Conservation (phyloP, 2,113 vertebrate genomes). For the Struthio camelus region DNA sequence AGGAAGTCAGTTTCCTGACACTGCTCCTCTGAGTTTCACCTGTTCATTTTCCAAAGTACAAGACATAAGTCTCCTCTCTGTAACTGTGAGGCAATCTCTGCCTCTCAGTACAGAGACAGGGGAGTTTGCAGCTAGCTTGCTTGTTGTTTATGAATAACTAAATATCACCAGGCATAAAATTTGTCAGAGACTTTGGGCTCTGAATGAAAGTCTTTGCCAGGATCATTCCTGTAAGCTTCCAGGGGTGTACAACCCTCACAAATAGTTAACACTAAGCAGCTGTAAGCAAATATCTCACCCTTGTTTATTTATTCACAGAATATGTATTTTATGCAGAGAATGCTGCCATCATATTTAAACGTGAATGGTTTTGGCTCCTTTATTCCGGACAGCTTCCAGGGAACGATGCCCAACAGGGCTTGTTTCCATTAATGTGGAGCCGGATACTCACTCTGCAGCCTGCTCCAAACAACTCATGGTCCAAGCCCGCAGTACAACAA, state of each 20-base stretch:
- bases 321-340: neutral
- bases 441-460: neutral
- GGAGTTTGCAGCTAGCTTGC: fast-evolving
- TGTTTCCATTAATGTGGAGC: fast-evolving
- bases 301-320: neutral
- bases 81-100: neutral
- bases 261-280: neutral
- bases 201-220: neutral
- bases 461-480: neutral
- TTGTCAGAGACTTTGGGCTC: neutral
- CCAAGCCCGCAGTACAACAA: neutral
- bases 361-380: neutral
- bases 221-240: neutral
- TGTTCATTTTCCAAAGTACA: neutral
- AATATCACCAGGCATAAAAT: neutral
- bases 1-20: fast-evolving
- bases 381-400: neutral
- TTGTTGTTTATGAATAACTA: neutral
- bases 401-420: neutral
- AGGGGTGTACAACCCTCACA: neutral
- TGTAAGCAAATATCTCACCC: neutral
- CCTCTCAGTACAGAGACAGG: neutral
- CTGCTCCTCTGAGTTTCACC: fast-evolving
- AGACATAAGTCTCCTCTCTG: neutral
- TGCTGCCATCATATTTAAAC: neutral